Base-by-base conservation (phyloP, 92 coral and sea anemone genomes). In the Plumapathes pennacea region DNA sequence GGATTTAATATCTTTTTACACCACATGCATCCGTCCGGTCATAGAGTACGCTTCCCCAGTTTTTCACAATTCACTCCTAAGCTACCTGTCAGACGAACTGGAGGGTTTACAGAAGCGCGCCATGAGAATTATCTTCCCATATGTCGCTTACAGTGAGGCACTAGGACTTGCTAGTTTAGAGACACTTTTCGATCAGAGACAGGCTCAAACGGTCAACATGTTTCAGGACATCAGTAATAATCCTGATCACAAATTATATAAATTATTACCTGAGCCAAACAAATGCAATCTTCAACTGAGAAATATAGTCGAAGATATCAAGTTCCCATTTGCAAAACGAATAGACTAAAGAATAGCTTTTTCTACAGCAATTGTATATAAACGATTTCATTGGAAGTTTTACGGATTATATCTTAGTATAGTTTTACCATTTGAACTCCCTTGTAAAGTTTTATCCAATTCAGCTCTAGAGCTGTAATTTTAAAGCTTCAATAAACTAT, bases 101-200 rank as follows among this genome's bases (percentile, higher is more conserved):
- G 66, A 58, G 50, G 19, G 29, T 17, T 45, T 60, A 24, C 68
- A 60, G 46, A 60, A 60, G 34, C 68, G 57, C 36, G 68, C 59
- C 21, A 42, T 60, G 57, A 25, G 57, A 23, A 42, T 60, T 7
- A 60, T 60, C 13, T 39, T 32, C 15, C 65, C 65, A 12, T 34
- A 7, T 0, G 23, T 41, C 10, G 30, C 67, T 20, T 59, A 59
- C 32, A 41, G 46, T 22, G 57, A 33, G 14, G 54, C 51, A 59
- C 51, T 59, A 15, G 42, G 25, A 29, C 14, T 26, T 38, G 43
- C 62, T 36, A 41, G 39, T 18, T 13, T 36, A 9, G 48, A 30
- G 52, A 26, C n/a, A n/a, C n/a, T 30, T 11, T 5, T 2, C 48
- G 10, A 22, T 56, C 14, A 32, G 20, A 48, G 54, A 48, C 54